A percentile compares a stretch with the other conserved stretches of the same genome.
These are phyloP conservation scores for Dendrophyllia cribrosa DNA, from an alignment of 64 coral and sea anemone species.

Conservation along the genomic window DNA sequence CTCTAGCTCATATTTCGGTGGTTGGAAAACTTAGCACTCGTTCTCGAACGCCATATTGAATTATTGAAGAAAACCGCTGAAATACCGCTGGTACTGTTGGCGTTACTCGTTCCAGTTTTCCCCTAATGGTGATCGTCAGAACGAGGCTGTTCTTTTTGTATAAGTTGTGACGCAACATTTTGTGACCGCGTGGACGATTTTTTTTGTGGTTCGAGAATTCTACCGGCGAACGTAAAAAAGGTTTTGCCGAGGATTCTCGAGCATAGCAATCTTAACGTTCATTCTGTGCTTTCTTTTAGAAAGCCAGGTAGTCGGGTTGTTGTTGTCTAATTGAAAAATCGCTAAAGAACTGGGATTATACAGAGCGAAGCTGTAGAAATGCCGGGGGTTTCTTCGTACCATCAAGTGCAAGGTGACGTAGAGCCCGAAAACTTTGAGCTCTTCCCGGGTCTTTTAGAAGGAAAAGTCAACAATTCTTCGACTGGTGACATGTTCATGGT, in stretches of 20 bases:
- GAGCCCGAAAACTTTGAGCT: not conserved
- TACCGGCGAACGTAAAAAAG: not conserved
- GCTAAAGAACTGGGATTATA: not conserved
- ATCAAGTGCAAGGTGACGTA: not conserved
- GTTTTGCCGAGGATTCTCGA: not conserved
- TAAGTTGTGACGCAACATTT: conserved; percentile 12
- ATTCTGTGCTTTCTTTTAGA: no score
- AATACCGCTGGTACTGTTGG: not conserved
- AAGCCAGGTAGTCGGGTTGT: not conserved
- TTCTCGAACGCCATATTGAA: conserved; percentile 1
- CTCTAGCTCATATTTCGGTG: not conserved
- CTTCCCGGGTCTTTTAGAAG: not conserved
- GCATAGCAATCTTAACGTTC: not conserved
- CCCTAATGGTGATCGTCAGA: not conserved
- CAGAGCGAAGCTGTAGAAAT: conserved; percentile 11
- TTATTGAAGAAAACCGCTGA: not conserved
- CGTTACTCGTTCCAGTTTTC: not conserved
- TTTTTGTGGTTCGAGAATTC: not conserved
- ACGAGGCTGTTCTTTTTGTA: not conserved
- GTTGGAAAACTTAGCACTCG: not conserved
- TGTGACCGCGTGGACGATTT: not conserved
- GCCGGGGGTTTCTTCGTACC: not conserved
- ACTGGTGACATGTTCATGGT: not conserved
- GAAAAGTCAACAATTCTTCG: not conserved
- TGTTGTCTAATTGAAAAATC: not conserved